A percentile compares a stretch with the other conserved stretches of the same genome.
phyloP scores from a whole-genome alignment of 2,113 vertebrate species.

The Chelonoidis abingdonii region DNA sequence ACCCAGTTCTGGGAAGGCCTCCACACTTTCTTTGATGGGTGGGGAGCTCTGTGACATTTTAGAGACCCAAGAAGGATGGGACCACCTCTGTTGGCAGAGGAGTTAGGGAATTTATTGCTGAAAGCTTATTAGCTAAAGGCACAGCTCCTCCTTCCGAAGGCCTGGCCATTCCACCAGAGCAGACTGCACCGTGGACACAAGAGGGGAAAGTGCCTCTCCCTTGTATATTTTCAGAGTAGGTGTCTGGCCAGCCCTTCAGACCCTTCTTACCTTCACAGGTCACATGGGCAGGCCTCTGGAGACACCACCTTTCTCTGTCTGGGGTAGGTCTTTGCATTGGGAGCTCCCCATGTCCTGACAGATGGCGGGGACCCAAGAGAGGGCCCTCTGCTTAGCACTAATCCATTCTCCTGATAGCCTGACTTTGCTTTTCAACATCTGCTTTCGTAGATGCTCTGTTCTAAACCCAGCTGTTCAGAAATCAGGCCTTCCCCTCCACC shows the following conservation, averaged over 20 bases:
- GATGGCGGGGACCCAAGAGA: neutral
- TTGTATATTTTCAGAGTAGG: rapidly evolving
- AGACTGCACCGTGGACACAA: neutral
- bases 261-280: neutral
- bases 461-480: neutral
- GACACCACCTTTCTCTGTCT: neutral
- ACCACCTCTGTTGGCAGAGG: neutral
- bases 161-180: rapidly evolving
- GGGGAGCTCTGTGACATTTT: neutral
- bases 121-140: neutral
- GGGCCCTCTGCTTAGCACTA: neutral
- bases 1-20: neutral
- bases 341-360: neutral
- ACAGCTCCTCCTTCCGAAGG: neutral
- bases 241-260: neutral
- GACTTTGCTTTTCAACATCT: neutral
- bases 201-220: neutral
- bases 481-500: no score
- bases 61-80: neutral
- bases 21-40: rapidly evolving
- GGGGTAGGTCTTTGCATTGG: rapidly evolving
- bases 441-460: neutral
- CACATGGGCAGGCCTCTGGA: neutral
- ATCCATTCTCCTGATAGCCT: rapidly evolving
- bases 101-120: neutral